Percentiles rank a stretch among this genome's conserved stretches.
These are phyloP conservation scores for Cantharis rustica DNA, from an alignment of 2,888 invertebrate genomes.

Conservation along the genomic window DNA sequence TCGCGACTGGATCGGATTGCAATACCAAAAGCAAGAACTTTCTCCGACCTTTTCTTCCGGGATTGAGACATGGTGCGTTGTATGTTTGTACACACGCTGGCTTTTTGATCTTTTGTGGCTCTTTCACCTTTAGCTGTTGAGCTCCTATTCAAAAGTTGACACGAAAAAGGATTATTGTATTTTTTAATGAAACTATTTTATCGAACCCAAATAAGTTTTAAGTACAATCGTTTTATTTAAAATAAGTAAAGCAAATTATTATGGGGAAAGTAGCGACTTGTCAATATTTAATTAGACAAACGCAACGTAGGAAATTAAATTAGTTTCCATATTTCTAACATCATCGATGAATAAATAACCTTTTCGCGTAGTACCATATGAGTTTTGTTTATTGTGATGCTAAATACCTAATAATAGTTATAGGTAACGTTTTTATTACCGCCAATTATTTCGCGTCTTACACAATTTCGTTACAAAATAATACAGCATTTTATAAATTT, in stretches of 20 bases:
- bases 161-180: neutral
- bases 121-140: neutral
- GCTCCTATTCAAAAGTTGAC: neutral
- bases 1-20: constrained; percentile 46
- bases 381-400: neutral
- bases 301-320: neutral
- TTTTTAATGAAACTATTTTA: neutral
- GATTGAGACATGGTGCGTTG: constrained; percentile 45
- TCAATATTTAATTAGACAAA: neutral
- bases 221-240: neutral
- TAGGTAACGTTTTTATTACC: neutral
- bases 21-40: constrained; percentile 44
- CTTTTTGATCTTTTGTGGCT: neutral
- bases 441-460: neutral
- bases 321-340: neutral
- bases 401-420: neutral
- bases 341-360: neutral
- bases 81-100: neutral
- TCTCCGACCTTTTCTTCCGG: constrained; percentile 51
- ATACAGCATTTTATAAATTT: neutral
- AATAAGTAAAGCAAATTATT: neutral
- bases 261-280: neutral
- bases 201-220: neutral
- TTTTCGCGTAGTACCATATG: neutral
- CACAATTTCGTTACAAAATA: neutral